Base-by-base conservation (phyloP, 2,113 vertebrate species). In the Dolichallabes microphthalmus region DNA sequence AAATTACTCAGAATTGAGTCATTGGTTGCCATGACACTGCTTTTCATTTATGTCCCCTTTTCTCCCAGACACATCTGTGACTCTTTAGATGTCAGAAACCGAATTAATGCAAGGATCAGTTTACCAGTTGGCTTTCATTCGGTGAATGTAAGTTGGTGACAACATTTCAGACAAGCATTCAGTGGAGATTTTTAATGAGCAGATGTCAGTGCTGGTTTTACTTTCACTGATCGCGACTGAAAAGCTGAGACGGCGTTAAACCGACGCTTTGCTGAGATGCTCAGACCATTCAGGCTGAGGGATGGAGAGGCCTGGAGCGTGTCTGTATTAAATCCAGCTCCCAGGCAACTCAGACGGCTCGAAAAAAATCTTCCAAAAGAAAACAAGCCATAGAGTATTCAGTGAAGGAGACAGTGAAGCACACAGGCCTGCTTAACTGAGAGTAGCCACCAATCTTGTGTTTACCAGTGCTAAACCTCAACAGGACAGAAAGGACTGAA, bases 141-240 rank as follows among this genome's bases (percentile, higher is more conserved):
- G 13, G 80, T 60, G 52, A 68, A 35, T 9, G 68, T 82, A 45
- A 63, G 86, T 88, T 79, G 75, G 85, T 79, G 86, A 90, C 89
- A 89, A 91, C 85, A 90, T 90, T 83, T 82, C 78, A 82, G 80
- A 89, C 66, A 50, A 32, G 75, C 84, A 77, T 85, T 82, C 66
- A 86, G 77, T 80, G 73, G 88, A 88, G 88, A 77, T 75, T 69
- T 85, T 87, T 93, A 93, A 93, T 92, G 87, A 88, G 86, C 10
- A 87, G 88, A 88, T 92, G 91, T 85, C 88, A 88, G 19, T 32
- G 81, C 87, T 92, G 92, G 92, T 93, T 92, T 87, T 77, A 82
- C 87, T 81, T 87, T 79, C 82, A 80, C 83, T 90, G 87, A 92
- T 92, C 82, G 63, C 25, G 76, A 57, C 30, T 75, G 77, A 82